A percentile compares a stretch with the other conserved stretches of the same genome.
Conservation (phyloP, 1,140 invertebrate species). For the Drosophila melanica region DNA sequence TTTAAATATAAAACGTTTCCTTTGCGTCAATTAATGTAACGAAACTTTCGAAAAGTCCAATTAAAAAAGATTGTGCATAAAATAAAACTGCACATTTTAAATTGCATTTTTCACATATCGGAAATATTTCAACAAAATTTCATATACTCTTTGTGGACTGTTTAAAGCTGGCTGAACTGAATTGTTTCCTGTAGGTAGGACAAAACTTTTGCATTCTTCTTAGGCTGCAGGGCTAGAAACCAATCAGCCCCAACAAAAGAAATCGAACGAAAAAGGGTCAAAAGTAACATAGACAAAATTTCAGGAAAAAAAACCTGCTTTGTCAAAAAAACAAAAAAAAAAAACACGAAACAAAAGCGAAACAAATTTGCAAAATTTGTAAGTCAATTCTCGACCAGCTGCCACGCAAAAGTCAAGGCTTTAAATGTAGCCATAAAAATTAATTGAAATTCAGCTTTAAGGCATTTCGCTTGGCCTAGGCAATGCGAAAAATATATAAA, state of each 20-base stretch:
- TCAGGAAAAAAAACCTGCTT: conserved; percentile 1
- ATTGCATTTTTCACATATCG: background rate
- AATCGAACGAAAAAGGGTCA: conserved; percentile 36
- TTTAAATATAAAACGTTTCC: background rate
- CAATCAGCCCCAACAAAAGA: conserved; percentile 44
- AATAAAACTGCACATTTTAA: background rate
- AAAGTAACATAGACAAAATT: conserved; percentile 16
- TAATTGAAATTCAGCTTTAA: conserved; percentile 7
- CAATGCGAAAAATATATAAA: background rate
- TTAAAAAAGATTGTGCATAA: background rate
- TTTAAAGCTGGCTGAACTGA: conserved; percentile 3
- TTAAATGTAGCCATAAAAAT: background rate
- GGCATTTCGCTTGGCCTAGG: background rate
- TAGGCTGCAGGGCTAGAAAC: conserved; percentile 34
- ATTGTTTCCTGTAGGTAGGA: background rate
- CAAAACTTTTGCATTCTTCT: conserved; percentile 18
- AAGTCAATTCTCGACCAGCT: conserved; percentile 4
- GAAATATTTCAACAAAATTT: background rate
- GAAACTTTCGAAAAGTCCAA: background rate
- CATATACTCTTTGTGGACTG: background rate
- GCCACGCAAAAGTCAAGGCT: background rate
- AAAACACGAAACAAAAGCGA: conserved; percentile 18
- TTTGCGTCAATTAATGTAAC: too few relatives aligned
- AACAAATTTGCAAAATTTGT: conserved; percentile 8
- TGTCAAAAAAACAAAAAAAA: conserved; percentile 2